Conservation (phyloP, 37 sponge, comb jelly and placozoan species). For the Chondrosia reniformis region DNA sequence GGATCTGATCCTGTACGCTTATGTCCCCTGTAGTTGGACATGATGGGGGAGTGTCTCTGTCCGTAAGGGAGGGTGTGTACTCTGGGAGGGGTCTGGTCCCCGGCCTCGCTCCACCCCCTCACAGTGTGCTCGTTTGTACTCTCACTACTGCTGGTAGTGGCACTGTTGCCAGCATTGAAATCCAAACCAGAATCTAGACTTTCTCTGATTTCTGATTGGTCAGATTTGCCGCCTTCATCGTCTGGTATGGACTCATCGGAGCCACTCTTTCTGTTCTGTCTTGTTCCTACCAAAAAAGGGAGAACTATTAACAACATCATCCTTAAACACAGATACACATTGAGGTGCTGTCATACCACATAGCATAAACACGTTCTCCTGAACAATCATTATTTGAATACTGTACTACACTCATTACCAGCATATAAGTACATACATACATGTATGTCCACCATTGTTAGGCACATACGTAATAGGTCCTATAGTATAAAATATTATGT, state of each 20-base stretch:
- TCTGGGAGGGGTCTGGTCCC: constrained; percentile 23
- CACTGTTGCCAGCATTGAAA: background rate
- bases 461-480: no score
- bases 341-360: no score
- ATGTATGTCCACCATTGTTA: no score
- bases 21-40: constrained; percentile 54
- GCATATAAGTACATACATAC: no score
- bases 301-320: no score
- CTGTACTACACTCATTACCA: no score
- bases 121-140: background rate
- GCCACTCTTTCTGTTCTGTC: background rate
- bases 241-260: constrained; percentile 4
- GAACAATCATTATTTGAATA: no score
- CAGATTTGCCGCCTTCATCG: background rate
- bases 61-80: background rate
- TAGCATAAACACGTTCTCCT: no score
- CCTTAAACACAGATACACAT: no score
- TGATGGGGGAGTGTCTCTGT: constrained; percentile 25
- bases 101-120: background rate
- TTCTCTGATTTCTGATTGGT: background rate
- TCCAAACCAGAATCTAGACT: constrained; percentile 15
- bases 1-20: constrained; percentile 77
- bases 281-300: no score
- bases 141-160: background rate
- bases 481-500: no score